A percentile compares a stretch with the other conserved stretches of the same genome.
Conservation (phyloP, 1,140 invertebrate genomes). For the Glossosoma conforme region DNA sequence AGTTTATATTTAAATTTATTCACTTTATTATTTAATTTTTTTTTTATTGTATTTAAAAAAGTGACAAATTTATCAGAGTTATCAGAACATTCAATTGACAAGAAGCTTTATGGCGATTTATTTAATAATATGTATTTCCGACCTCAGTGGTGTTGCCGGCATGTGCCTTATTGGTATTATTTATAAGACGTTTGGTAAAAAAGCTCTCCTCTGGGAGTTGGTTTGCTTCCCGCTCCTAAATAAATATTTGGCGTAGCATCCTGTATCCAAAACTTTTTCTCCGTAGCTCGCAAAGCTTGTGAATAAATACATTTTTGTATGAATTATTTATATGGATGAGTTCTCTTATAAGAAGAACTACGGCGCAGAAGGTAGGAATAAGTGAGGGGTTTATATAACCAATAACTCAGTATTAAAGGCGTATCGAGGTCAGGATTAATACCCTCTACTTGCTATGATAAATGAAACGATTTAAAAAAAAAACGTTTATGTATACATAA, state of each 20-base stretch:
- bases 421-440: too few relatives aligned
- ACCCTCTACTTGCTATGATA: too few relatives aligned
- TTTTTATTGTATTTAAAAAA: too few relatives aligned
- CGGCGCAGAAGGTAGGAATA: not conserved
- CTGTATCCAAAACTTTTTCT: slow-evolving; percentile 8
- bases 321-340: slow-evolving; percentile 18
- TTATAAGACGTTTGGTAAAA: slow-evolving; percentile 5
- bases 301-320: slow-evolving; percentile 16
- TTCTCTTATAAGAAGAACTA: not conserved
- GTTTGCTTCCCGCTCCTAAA: slow-evolving; percentile 1
- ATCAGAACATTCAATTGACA: not conserved
- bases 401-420: not conserved
- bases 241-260: slow-evolving; percentile 11
- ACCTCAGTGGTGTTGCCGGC: not conserved
- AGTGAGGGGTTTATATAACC: slow-evolving; percentile 2
- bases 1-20: too few relatives aligned
- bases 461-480: too few relatives aligned
- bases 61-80: too few relatives aligned
- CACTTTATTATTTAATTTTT: too few relatives aligned
- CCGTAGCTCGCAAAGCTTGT: not conserved
- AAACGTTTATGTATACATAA: too few relatives aligned
- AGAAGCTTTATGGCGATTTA: not conserved
- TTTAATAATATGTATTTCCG: slow-evolving; percentile 2
- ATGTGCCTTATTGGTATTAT: slow-evolving; percentile 8
- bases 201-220: slow-evolving; percentile 1